Evolutionary conservation across 2,113 vertebrate species (phyloP).

Genomic region (Anarhynchus alexandrinus): DNA sequence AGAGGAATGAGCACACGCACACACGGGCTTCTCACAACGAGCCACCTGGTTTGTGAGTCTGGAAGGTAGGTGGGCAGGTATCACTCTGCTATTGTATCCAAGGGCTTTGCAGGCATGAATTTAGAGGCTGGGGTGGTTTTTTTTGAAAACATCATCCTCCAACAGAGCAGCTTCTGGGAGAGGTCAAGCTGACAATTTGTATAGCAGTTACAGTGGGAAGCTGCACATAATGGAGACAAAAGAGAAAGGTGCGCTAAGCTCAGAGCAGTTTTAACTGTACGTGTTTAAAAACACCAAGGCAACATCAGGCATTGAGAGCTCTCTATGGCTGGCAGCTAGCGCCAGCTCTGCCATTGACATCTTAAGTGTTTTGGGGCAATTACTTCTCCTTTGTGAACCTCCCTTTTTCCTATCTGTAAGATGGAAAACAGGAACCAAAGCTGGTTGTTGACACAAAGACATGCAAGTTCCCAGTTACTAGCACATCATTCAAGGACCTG

Average conservation of each 20-base stretch:
- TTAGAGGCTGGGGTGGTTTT: not conserved
- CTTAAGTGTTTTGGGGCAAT: not conserved
- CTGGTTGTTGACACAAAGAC: not conserved
- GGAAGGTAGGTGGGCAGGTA: not conserved
- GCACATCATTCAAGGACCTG: not conserved
- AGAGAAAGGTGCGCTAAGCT: not conserved
- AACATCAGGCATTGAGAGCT: not conserved
- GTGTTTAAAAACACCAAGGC: not conserved
- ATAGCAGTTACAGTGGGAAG: not conserved
- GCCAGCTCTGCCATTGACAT: not conserved
- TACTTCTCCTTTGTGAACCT: not conserved
- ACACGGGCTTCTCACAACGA: not conserved
- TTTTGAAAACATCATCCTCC: not conserved
- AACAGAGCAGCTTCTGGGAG: not conserved
- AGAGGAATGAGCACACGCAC: not conserved
- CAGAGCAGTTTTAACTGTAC: not conserved
- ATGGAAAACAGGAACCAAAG: not conserved
- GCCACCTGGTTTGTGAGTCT: not conserved
- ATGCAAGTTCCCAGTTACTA: not conserved
- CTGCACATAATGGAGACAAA: not conserved
- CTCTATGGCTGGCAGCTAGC: not conserved
- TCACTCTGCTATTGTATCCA: not conserved
- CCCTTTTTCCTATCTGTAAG: not conserved
- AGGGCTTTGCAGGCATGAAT: not conserved
- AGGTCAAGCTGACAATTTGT: not conserved